These are phyloP conservation scores for Oligia latruncula DNA, from an alignment of 2,888 invertebrate genomes.

Conservation along the genomic window DNA sequence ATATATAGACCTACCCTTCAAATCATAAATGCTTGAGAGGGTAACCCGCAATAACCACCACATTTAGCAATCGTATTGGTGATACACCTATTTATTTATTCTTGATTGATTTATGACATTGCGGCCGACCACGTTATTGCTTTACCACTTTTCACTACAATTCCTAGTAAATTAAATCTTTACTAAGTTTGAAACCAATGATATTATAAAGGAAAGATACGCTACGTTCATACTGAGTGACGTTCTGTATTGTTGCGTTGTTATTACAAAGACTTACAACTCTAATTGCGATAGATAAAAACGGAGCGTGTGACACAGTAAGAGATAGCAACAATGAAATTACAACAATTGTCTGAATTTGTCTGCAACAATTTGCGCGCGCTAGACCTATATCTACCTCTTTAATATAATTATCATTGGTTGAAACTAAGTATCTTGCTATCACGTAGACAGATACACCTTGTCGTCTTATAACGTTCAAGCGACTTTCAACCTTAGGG, in stretches of 20 bases:
- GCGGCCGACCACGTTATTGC: background rate
- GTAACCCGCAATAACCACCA: background rate
- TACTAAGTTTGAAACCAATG: background rate
- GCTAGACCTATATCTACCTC: too few relatives aligned
- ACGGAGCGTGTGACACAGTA: too few relatives aligned
- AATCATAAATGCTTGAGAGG: background rate
- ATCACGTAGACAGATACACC: background rate
- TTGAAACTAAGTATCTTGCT: background rate
- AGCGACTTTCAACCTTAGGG: background rate
- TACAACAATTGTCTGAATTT: too few relatives aligned
- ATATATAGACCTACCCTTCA: background rate
- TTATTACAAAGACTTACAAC: too few relatives aligned
- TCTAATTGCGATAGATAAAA: too few relatives aligned
- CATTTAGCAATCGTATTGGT: background rate
- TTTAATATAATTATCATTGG: too few relatives aligned
- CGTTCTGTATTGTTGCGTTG: too few relatives aligned
- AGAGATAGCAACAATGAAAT: too few relatives aligned
- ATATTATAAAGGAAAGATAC: too few relatives aligned
- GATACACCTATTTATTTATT: background rate
- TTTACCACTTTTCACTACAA: background rate
- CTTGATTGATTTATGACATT: background rate
- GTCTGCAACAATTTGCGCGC: too few relatives aligned
- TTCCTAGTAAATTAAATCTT: background rate
- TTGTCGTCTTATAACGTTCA: background rate
- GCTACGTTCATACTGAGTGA: too few relatives aligned